Evolutionary conservation across 2,113 vertebrate genomes (phyloP).

Genomic region (Chloropsis hardwickii): DNA sequence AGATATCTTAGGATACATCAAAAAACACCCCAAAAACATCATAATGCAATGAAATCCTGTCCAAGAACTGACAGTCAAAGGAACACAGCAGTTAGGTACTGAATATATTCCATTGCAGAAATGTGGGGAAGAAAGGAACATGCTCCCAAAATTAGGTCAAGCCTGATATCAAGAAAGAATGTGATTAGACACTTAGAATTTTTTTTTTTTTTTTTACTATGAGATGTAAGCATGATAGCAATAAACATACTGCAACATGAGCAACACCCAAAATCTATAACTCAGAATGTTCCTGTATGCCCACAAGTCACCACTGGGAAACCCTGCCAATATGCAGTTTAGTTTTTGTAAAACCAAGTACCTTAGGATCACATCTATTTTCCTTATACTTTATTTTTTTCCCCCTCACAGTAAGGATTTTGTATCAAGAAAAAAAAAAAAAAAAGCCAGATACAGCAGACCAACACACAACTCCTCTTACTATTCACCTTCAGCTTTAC

Average conservation of each 20-base stretch:
- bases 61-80: background rate
- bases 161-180: background rate
- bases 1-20: background rate
- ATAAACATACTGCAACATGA: background rate
- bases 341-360: background rate
- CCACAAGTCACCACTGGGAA: background rate
- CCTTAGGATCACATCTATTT: background rate
- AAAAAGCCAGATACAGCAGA: background rate
- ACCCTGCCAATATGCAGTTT: background rate
- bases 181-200: background rate
- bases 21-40: background rate
- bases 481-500: background rate
- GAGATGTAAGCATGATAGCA: background rate
- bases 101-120: background rate
- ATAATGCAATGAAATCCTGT: background rate
- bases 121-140: background rate
- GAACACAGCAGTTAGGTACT: background rate
- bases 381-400: background rate
- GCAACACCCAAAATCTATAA: background rate
- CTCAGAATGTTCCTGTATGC: background rate
- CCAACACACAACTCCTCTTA: background rate
- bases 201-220: background rate
- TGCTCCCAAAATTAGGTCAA: background rate
- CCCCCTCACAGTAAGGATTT: background rate
- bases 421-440: background rate